phyloP scores from a whole-genome alignment of 2,797 vertebrate genomes.

The Pseudotriccus pelzelni region DNA sequence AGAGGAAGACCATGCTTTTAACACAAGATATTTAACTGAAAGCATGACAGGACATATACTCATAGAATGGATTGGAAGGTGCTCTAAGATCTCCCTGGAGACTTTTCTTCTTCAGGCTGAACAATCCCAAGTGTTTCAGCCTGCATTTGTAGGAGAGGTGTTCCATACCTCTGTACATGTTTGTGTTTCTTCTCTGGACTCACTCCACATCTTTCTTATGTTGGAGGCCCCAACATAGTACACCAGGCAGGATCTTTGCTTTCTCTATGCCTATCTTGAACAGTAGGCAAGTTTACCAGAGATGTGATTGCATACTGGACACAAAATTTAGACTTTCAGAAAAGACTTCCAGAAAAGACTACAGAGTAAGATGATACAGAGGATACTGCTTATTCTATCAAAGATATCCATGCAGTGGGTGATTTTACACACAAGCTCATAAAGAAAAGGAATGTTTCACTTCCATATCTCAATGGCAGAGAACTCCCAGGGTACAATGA shows the following conservation, averaged over 20 bases:
- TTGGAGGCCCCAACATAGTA: not conserved
- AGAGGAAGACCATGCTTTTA: not conserved
- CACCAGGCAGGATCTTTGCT: not conserved
- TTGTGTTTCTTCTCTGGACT: not conserved
- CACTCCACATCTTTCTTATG: not conserved
- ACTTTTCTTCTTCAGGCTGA: not conserved
- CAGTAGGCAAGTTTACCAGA: not conserved
- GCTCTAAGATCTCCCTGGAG: not conserved
- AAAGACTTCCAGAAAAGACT: not conserved
- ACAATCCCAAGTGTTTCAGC: fast-evolving
- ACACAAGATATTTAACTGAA: not conserved
- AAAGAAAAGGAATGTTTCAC: not conserved
- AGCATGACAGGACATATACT: not conserved
- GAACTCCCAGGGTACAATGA: not conserved
- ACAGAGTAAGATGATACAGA: not conserved
- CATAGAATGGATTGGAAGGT: not conserved
- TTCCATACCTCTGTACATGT: not conserved
- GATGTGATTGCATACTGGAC: not conserved
- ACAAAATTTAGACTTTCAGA: not conserved
- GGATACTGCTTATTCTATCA: not conserved
- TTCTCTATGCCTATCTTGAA: not conserved
- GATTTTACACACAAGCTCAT: not conserved
- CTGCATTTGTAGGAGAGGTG: not conserved
- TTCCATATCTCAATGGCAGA: not conserved
- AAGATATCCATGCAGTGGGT: not conserved